Base-by-base conservation (phyloP, 2,797 vertebrate genomes). In the Gambusia yucatana region DNA sequence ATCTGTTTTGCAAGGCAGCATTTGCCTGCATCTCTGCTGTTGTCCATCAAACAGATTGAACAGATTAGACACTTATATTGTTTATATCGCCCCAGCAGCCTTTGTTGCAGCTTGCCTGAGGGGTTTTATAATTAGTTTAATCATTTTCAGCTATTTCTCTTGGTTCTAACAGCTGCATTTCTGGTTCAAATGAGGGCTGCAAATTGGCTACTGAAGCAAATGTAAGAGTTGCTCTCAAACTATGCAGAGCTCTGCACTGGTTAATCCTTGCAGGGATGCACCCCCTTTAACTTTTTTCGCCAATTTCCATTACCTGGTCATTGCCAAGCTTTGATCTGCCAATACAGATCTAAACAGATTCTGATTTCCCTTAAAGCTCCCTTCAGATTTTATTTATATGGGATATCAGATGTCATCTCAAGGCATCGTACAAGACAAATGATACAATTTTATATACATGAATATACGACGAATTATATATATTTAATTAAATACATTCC, bases 181-280 rank as follows among this genome's bases (percentile, higher is more conserved):
- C 73, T 52, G 80, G 85, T 88, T 90, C 79, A 78, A 28, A 73
- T 87, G 73, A 72, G 89, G 84, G 88, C 90, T 89, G 88, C 87
- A 84, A 2, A 78, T 87, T 82, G 72, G 70, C 91, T 88, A 86
- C 81, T 84, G 86, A 85, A 81, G 84, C 87, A 88, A 86, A 85
- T 90, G 86, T 84, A 82, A 85, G 84, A 79, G 82, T 84, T 84
- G 61, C 88, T 85, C 88, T 90, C 82, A 90, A 91, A 82, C 79
- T 43, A 50, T 78, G 13, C 30, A 17, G 30, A 61, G 79, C 77
- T 72, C 43, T 17, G 63, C 69, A 73, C 76, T 6, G 74, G 30
- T 9, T 55, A 25, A 55, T n/a, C 3, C 22, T 55, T 25, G 20
- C 50, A 25, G 50, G 50, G 22, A 55, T 55, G 22, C 22, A 28